These are phyloP conservation scores for Drosophila subquinaria DNA, from an alignment of 2,888 invertebrate genomes.

Conservation along the genomic window DNA sequence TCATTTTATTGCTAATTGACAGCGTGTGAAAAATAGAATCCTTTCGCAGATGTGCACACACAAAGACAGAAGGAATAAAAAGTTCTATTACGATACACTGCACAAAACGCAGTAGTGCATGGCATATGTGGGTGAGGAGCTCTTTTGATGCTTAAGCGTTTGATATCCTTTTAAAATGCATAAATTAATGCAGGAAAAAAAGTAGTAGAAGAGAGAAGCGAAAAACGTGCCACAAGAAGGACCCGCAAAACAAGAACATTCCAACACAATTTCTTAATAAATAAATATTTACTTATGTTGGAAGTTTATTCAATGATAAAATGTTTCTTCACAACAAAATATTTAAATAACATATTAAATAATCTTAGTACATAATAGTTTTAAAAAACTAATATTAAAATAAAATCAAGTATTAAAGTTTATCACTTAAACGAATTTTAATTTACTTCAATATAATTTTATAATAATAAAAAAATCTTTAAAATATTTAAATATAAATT, in stretches of 20 bases:
- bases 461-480: no score
- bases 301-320: no score
- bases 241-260: slow-evolving; percentile 47
- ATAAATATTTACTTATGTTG: no score
- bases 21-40: slow-evolving; percentile 74
- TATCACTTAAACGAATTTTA: no score
- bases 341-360: no score
- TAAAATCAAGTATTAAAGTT: no score
- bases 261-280: background rate
- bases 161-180: slow-evolving; percentile 69
- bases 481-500: no score
- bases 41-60: slow-evolving; percentile 68
- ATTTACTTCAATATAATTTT: no score
- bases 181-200: slow-evolving; percentile 51
- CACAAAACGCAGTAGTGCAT: slow-evolving; percentile 31
- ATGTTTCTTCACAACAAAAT: no score
- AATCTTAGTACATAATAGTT: background rate
- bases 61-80: slow-evolving; percentile 35
- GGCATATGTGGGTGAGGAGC: slow-evolving; percentile 15
- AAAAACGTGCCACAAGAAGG: slow-evolving; percentile 19
- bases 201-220: slow-evolving; percentile 1
- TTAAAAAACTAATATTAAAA: no score
- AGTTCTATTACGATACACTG: slow-evolving; percentile 59
- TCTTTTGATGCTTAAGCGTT: slow-evolving; percentile 42
- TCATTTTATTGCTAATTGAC: slow-evolving; percentile 45